Base-by-base conservation (phyloP, 2,113 vertebrate species). In the Nothoprocta perdicaria region DNA sequence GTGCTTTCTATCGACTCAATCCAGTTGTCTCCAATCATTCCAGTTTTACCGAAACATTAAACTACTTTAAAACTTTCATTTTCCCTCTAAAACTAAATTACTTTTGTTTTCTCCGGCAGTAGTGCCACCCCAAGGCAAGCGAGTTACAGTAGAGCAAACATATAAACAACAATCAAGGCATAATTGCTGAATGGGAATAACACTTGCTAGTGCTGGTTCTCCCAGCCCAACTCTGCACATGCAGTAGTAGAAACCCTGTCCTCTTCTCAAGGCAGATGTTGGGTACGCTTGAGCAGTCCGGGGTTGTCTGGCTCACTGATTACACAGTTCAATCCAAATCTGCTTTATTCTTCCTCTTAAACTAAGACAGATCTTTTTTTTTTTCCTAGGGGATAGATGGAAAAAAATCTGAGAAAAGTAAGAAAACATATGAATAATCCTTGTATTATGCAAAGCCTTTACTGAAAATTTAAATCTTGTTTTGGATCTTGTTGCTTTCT, bases 41-140 rank as follows among this genome's bases (percentile, higher is more conserved):
- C 95, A 96, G 95, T 96, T 97, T 92, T 97, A 90, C 94, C 83
- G 67, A 97, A 97, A 97, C 95, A 97, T 97, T 97, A 96, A 98
- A 97, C 96, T 97, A 96, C 96, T 97, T 97, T 97, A 97, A 97
- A 97, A 98, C 97, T 97, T 98, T 97, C 97, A 97, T 97, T 97
- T 97, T 96, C 96, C 96, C 96, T 96, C 97, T 97, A 97, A 98
- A 97, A 96, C 96, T 90, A 96, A 95, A 97, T 97, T 97, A 97
- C 96, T 97, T 98, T 90, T 95, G 81, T 97, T 97, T 96, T 95
- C 96, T 69, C 83, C 80, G 93, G 94, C 95, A 94, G 94, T 90
- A 95, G 92, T 93, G 94, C 95, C 95, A 93, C 96, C 97, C 97
- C 92, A 95, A 41, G 96, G 97, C 96, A 96, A 89, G 93, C 92